Evolutionary conservation across 1,140 invertebrate genomes (phyloP).

Genomic region (Drosophila ficusphila): DNA sequence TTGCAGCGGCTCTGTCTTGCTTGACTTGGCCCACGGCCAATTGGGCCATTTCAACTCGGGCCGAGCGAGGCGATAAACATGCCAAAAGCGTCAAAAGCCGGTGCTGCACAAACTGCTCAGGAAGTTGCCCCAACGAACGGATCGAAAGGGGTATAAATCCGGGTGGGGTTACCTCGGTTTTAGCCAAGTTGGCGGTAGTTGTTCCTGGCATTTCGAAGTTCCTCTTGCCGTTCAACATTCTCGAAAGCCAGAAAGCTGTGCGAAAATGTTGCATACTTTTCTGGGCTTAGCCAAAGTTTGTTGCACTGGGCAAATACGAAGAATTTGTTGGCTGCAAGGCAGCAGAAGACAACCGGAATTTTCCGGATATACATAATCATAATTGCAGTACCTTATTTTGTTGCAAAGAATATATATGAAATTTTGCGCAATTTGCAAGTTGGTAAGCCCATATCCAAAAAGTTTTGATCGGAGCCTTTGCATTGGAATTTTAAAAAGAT

Average conservation of each 20-base stretch:
- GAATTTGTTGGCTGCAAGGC: conserved; percentile 3
- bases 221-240: conserved; percentile 23
- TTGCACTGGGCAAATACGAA: conserved; percentile 22
- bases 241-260: conserved; percentile 35
- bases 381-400: conserved; percentile 9
- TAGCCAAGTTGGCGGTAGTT: conserved; percentile 11
- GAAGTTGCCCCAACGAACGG: conserved; percentile 24
- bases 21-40: conserved; percentile 34
- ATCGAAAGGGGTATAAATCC: conserved; percentile 31
- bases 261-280: conserved; percentile 39
- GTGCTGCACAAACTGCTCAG: conserved; percentile 33
- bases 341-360: conserved; percentile 1
- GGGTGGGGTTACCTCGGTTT: not conserved
- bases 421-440: not conserved
- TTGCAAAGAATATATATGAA: not conserved
- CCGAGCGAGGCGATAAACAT: conserved; percentile 40
- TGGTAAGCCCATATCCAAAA: not conserved
- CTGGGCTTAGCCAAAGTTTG: conserved; percentile 35
- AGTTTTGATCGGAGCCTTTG: not conserved
- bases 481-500: not conserved
- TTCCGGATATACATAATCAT: conserved; percentile 30
- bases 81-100: conserved; percentile 48
- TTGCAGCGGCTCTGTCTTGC: not conserved
- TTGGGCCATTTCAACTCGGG: conserved; percentile 43
- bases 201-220: conserved; percentile 28